A percentile compares a stretch with the other conserved stretches of the same genome.
These are phyloP conservation scores for Pararge aegeria DNA, from an alignment of 1,140 invertebrate genomes.

Conservation along the genomic window DNA sequence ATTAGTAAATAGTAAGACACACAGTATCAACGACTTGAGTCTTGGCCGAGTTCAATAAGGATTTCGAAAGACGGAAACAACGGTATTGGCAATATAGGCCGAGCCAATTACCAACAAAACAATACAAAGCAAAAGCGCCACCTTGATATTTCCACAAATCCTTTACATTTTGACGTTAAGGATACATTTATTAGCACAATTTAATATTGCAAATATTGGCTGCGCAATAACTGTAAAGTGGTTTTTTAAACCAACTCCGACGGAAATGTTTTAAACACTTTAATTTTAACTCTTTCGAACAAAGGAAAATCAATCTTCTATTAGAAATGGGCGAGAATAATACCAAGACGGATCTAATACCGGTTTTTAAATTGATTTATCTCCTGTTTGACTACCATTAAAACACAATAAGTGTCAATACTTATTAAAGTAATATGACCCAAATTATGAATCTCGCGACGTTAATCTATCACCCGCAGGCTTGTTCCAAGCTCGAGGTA, in stretches of 20 bases:
- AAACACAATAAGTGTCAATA: too few species aligned
- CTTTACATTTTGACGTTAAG: conserved; percentile 34
- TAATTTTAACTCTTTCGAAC: neutral
- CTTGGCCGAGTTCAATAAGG: conserved; percentile 24
- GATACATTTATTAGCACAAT: conserved; percentile 40
- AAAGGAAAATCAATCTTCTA: neutral
- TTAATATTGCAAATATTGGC: conserved; percentile 7
- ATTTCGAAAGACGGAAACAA: conserved; percentile 37
- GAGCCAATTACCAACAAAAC: conserved; percentile 30
- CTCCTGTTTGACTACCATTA: too few species aligned
- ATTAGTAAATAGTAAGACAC: neutral
- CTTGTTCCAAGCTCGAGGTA: neutral
- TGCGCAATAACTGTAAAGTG: conserved; percentile 1
- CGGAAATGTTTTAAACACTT: neutral
- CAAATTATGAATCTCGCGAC: neutral
- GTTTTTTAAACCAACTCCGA: neutral
- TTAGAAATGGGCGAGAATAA: neutral
- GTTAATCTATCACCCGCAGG: neutral
- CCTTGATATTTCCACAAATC: conserved; percentile 49
- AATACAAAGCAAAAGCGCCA: conserved; percentile 25
- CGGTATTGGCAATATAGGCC: conserved; percentile 27
- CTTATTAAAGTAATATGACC: neutral
- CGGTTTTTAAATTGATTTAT: neutral
- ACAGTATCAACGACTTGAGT: conserved; percentile 13
- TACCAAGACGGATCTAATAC: neutral